Conservation (phyloP, 2,797 vertebrate genomes). For the Molossus molossus region DNA sequence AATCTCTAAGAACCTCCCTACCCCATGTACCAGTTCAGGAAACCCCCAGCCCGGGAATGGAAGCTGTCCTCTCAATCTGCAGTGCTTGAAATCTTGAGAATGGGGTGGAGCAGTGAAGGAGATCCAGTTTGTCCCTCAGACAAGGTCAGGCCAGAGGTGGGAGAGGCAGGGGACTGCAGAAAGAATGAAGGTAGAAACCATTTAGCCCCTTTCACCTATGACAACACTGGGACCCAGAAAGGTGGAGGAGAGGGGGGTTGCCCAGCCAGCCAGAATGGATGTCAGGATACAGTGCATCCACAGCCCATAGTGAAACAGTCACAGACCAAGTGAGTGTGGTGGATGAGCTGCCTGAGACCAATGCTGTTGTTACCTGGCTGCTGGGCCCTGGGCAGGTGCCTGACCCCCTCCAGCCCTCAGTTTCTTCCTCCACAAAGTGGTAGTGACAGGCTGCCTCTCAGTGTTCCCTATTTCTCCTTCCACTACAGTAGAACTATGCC, state of each 20-base stretch:
- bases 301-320: background rate
- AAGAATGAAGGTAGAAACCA: conserved; percentile 2
- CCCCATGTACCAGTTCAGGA: background rate
- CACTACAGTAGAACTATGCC: background rate
- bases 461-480: background rate
- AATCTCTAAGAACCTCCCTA: background rate
- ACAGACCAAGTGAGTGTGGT: background rate
- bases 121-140: background rate
- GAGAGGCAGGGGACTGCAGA: background rate
- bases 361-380: background rate
- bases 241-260: background rate
- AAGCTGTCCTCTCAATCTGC: background rate
- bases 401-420: background rate
- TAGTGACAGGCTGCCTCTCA: background rate
- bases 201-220: background rate
- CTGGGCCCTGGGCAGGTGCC: background rate
- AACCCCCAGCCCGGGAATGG: background rate
- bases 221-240: background rate
- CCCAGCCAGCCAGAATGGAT: background rate
- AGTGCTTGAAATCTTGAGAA: background rate
- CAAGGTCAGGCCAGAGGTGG: background rate
- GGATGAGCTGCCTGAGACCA: background rate
- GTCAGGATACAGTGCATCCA: background rate
- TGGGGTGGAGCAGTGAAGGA: background rate
- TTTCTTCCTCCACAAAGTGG: conserved; percentile 44